These are phyloP conservation scores for Augochlorella aurata DNA, from an alignment of 2,888 invertebrate genomes.

Conservation along the genomic window DNA sequence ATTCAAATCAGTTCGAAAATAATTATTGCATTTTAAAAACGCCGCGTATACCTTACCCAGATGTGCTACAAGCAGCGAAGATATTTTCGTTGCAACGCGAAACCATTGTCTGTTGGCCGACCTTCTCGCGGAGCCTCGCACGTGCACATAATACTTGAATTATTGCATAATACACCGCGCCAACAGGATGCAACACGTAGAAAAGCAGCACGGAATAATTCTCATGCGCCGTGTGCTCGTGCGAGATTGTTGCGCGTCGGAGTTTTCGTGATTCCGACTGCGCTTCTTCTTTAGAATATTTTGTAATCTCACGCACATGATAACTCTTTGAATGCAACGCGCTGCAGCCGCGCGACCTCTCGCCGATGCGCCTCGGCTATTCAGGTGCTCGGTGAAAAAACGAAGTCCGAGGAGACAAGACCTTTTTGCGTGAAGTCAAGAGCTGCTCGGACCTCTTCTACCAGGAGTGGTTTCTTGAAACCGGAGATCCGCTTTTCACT, in stretches of 20 bases:
- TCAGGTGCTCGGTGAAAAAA: constrained; percentile 1
- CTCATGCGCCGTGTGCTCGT: neutral
- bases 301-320: neutral
- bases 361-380: neutral
- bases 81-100: neutral
- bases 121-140: neutral
- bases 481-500: neutral
- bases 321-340: neutral
- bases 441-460: neutral
- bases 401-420: neutral
- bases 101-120: neutral
- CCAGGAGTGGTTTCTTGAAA: neutral
- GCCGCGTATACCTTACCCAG: too few species aligned
- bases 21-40: too few species aligned
- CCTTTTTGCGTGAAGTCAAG: neutral
- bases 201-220: neutral
- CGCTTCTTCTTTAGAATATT: neutral
- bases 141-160: neutral
- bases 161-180: neutral
- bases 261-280: neutral
- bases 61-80: neutral
- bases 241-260: neutral
- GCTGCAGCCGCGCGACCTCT: neutral
- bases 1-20: too few species aligned
- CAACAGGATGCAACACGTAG: neutral